Conservation (phyloP, 2,888 invertebrate genomes). For the Apoda limacodes region DNA sequence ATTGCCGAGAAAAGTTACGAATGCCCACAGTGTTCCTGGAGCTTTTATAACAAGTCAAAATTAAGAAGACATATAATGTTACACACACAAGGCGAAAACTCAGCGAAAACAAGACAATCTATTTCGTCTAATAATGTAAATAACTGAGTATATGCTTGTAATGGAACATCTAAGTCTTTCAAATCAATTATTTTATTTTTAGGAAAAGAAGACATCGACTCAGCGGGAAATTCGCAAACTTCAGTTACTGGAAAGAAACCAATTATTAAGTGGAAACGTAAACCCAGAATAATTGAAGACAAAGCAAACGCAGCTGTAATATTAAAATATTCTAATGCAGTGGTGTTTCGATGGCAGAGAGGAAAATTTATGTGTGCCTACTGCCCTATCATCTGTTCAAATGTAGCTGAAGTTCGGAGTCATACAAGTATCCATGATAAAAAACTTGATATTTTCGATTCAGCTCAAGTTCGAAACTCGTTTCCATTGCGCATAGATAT, state of each 20-base stretch:
- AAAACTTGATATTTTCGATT: slow-evolving; percentile 33
- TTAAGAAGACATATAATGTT: slow-evolving; percentile 33
- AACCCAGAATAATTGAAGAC: slow-evolving; percentile 28
- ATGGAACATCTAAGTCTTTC: slow-evolving; percentile 6
- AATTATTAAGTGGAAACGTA: slow-evolving; percentile 35
- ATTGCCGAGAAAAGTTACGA: slow-evolving; percentile 28
- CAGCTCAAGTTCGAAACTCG: slow-evolving; percentile 28
- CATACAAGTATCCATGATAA: slow-evolving; percentile 31
- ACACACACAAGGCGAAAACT: slow-evolving; percentile 29
- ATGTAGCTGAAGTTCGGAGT: slow-evolving; percentile 28
- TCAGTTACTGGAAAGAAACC: slow-evolving; percentile 15
- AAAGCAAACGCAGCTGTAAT: slow-evolving; percentile 41
- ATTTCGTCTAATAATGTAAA: too few species aligned
- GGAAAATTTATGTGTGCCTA: slow-evolving; percentile 47
- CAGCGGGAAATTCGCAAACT: slow-evolving; percentile 7
- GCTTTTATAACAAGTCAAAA: slow-evolving; percentile 36
- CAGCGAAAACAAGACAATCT: too few species aligned
- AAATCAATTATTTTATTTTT: slow-evolving; percentile 31
- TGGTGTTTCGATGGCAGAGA: slow-evolving; percentile 39
- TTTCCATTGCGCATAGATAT: slow-evolving; percentile 46
- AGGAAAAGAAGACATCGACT: slow-evolving; percentile 28
- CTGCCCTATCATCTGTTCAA: slow-evolving; percentile 30
- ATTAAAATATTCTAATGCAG: slow-evolving; percentile 41
- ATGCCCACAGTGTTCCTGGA: slow-evolving; percentile 35
- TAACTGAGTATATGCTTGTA: too few species aligned